Evolutionary conservation across 2,113 vertebrate genomes (phyloP).

Genomic region (Ictalurus punctatus): DNA sequence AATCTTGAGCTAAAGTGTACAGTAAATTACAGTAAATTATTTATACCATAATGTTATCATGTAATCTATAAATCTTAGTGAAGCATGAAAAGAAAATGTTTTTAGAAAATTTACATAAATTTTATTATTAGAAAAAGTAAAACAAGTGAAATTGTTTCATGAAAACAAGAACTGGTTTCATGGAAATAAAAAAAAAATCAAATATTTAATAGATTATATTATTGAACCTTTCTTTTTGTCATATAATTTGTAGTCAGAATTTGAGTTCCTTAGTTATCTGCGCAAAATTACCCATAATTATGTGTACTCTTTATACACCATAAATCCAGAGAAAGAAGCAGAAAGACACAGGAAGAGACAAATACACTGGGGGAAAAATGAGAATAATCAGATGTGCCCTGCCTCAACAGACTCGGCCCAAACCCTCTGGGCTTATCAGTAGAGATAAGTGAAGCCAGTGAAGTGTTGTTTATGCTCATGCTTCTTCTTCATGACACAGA

Average conservation of each 20-base stretch:
- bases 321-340: not conserved
- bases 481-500: constrained; percentile 40
- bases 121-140: not conserved
- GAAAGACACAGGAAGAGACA: not conserved
- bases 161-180: not conserved
- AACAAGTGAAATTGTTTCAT: not conserved
- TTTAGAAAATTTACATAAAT: too few relatives aligned
- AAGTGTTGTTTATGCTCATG: constrained; percentile 41
- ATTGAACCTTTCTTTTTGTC: not conserved
- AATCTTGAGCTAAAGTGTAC: too few relatives aligned
- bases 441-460: constrained; percentile 30
- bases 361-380: not conserved
- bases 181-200: not conserved
- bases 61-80: too few relatives aligned
- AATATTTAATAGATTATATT: not conserved
- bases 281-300: not conserved
- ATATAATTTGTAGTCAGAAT: not conserved
- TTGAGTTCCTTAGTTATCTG: not conserved
- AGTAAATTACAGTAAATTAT: too few relatives aligned
- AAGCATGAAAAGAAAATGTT: too few relatives aligned
- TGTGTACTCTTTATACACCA: not conserved
- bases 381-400: not conserved
- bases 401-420: constrained; percentile 1
- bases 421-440: constrained; percentile 11
- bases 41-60: too few relatives aligned